Conservation (phyloP, 2,113 vertebrate genomes). For the Pluvialis apricaria region DNA sequence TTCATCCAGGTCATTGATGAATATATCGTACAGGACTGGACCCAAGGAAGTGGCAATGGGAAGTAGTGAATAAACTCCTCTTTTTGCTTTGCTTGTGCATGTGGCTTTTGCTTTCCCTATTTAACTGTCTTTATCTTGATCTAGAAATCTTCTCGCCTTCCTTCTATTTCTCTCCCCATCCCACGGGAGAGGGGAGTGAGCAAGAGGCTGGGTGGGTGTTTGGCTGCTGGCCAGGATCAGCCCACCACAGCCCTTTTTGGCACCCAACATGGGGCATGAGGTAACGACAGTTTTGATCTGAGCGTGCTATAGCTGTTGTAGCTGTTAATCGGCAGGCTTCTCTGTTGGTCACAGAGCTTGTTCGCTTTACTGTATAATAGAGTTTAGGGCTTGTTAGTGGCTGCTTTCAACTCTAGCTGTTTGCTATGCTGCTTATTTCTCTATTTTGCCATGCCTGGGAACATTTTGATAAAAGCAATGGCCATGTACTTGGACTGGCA, state of each 20-base stretch:
- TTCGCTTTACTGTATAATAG: neutral
- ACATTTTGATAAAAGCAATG: neutral
- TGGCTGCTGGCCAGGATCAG: no score
- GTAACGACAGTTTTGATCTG: neutral
- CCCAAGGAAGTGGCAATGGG: neutral
- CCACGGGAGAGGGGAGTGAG: neutral
- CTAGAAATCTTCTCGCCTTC: neutral
- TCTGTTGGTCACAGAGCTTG: neutral
- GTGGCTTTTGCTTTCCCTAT: neutral
- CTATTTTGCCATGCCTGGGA: neutral
- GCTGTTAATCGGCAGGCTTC: neutral
- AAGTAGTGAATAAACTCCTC: neutral
- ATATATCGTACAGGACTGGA: no score
- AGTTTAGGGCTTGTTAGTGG: neutral
- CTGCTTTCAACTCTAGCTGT: neutral
- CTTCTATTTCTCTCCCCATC: neutral
- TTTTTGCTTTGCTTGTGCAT: neutral
- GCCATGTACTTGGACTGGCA: neutral
- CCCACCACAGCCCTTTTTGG: neutral
- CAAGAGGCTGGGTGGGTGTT: no score
- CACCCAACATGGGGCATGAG: neutral
- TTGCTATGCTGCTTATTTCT: neutral
- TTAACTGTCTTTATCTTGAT: neutral
- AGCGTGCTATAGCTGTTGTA: neutral
- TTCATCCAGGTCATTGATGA: no score